Evolutionary conservation across 37 sponge, comb jelly and placozoan species (phyloP).

Genomic region (Ephydatia muelleri): DNA sequence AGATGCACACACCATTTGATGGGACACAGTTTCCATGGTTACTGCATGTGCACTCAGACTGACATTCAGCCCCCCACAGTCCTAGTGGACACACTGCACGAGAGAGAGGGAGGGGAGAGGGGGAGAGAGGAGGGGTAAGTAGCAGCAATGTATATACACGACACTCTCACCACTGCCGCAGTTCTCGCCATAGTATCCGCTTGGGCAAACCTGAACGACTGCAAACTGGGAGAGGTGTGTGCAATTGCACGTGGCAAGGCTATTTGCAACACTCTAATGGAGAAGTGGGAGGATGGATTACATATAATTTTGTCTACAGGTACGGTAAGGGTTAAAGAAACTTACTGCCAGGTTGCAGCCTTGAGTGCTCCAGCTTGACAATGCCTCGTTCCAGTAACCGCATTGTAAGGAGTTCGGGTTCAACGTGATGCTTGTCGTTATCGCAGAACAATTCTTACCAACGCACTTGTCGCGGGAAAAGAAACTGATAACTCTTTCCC

Average conservation of each 20-base stretch:
- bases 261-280: too few relatives aligned
- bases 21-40: constrained; percentile 52
- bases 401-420: constrained; percentile 13
- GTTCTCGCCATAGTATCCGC: constrained; percentile 63
- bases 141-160: background rate
- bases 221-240: constrained; percentile 30
- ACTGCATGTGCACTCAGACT: constrained; percentile 53
- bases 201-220: constrained; percentile 45
- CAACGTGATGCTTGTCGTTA: background rate
- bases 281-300: too few relatives aligned
- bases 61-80: constrained; percentile 67
- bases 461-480: background rate
- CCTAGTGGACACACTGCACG: constrained; percentile 61
- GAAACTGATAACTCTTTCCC: background rate
- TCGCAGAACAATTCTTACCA: constrained; percentile 10
- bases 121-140: background rate
- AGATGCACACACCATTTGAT: constrained; percentile 60
- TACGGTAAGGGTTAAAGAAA: too few relatives aligned
- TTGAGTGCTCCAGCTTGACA: constrained; percentile 14
- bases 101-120: background rate
- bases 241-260: constrained; percentile 15
- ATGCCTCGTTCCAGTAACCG: constrained; percentile 19
- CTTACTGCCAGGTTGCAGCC: constrained; percentile 19
- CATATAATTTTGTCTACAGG: too few relatives aligned
- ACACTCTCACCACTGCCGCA: constrained; percentile 3